Percentiles rank a stretch among this genome's conserved stretches.
These are phyloP conservation scores for Pteronotus mesoamericanus DNA, from an alignment of 2,797 vertebrate genomes.

Conservation along the genomic window DNA sequence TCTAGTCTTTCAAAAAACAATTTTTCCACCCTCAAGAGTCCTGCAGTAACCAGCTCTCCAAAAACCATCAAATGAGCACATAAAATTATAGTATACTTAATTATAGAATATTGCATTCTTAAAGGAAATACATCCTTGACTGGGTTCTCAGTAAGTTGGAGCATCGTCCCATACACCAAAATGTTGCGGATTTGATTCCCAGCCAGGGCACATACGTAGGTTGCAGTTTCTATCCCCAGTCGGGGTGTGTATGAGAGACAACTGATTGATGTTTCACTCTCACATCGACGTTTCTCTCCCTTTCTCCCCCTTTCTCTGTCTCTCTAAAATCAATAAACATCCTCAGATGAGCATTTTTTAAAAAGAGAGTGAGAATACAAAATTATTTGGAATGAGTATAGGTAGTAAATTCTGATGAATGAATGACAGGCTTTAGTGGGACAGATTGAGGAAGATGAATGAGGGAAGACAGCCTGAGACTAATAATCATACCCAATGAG, in stretches of 20 bases:
- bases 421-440: neutral
- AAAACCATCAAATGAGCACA: neutral
- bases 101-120: neutral
- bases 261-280: neutral
- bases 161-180: neutral
- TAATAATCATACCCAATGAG: neutral
- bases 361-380: neutral
- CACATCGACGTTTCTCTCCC: neutral
- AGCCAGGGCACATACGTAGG: neutral
- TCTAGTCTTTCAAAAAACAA: neutral
- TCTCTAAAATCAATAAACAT: neutral
- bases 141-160: neutral
- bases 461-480: neutral
- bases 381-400: neutral
- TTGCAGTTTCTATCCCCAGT: neutral
- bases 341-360: neutral
- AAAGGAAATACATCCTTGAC: neutral
- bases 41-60: neutral
- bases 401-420: neutral
- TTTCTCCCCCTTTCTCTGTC: neutral
- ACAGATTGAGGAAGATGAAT: neutral
- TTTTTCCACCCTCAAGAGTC: neutral
- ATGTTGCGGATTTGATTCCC: neutral
- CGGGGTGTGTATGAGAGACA: neutral
- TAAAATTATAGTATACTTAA: neutral